Percentiles rank a stretch among this genome's conserved stretches.
Conservation (phyloP, 1,140 invertebrate species). For the Pristionchus pacificus region DNA sequence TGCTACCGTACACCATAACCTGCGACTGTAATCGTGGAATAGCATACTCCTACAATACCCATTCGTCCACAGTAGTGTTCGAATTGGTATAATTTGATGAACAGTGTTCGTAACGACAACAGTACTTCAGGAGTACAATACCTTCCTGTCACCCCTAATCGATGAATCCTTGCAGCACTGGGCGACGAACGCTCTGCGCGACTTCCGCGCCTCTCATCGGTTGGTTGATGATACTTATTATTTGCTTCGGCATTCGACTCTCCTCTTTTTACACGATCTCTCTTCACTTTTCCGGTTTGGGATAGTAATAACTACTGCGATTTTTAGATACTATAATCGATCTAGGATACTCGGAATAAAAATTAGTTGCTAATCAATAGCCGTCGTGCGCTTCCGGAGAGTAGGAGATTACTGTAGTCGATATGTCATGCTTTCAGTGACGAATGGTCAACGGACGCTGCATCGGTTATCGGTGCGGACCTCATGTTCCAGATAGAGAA, state of each 20-base stretch:
- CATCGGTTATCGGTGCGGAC: background rate
- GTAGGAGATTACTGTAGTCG: background rate
- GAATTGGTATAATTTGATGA: background rate
- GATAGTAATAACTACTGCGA: background rate
- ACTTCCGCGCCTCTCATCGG: slow-evolving; percentile 4
- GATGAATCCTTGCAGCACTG: background rate
- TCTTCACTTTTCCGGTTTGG: background rate
- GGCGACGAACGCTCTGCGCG: slow-evolving; percentile 12
- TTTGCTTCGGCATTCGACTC: background rate
- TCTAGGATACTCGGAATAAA: too few relatives aligned
- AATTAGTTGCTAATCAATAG: too few relatives aligned
- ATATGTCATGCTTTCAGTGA: background rate
- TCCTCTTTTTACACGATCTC: background rate
- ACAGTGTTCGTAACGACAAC: background rate
- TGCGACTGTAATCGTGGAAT: background rate
- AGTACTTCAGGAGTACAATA: background rate
- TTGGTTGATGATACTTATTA: background rate
- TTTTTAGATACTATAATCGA: too few relatives aligned
- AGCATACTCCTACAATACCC: background rate
- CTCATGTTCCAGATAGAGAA: slow-evolving; percentile 13
- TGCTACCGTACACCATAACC: background rate
- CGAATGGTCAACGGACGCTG: background rate
- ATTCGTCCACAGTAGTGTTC: too few relatives aligned
- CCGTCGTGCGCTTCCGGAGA: background rate
- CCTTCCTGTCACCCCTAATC: background rate